phyloP scores from a whole-genome alignment of 2,888 invertebrate genomes.

The Cheilosia pagana region DNA sequence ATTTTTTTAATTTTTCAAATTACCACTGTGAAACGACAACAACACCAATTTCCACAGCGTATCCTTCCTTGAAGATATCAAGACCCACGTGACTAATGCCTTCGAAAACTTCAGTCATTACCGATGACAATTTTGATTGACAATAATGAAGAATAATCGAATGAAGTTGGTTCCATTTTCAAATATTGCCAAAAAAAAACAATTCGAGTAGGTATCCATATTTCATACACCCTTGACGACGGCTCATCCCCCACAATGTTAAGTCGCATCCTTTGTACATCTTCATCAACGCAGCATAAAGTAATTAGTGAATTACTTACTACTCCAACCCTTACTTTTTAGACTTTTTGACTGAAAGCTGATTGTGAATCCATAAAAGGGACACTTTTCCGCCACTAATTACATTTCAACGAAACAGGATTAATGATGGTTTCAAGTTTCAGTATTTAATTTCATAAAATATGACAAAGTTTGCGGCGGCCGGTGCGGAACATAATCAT shows the following conservation, averaged over 20 bases:
- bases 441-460: conserved; percentile 77
- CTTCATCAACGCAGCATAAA: conserved; percentile 73
- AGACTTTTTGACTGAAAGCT: conserved; percentile 53
- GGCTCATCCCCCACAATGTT: neutral
- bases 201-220: neutral
- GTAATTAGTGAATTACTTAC: conserved; percentile 75
- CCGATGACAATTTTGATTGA: conserved; percentile 80
- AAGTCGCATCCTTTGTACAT: conserved; percentile 38
- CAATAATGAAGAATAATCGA: conserved; percentile 83
- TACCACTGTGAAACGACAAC: too few species aligned
- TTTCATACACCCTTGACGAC: neutral
- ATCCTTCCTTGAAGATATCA: too few species aligned
- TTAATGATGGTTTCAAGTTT: conserved; percentile 78
- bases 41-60: too few species aligned
- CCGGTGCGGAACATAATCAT: conserved; percentile 21
- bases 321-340: conserved; percentile 57
- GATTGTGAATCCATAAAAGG: conserved; percentile 74
- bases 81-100: too few species aligned
- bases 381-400: conserved; percentile 75
- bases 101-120: conserved; percentile 7
- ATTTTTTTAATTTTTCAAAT: too few species aligned
- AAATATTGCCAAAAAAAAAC: neutral
- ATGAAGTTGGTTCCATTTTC: conserved; percentile 74
- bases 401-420: conserved; percentile 74
- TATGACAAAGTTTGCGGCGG: conserved; percentile 56